phyloP scores from a whole-genome alignment of 2,888 invertebrate species.

The Iselma pallidipennis region DNA sequence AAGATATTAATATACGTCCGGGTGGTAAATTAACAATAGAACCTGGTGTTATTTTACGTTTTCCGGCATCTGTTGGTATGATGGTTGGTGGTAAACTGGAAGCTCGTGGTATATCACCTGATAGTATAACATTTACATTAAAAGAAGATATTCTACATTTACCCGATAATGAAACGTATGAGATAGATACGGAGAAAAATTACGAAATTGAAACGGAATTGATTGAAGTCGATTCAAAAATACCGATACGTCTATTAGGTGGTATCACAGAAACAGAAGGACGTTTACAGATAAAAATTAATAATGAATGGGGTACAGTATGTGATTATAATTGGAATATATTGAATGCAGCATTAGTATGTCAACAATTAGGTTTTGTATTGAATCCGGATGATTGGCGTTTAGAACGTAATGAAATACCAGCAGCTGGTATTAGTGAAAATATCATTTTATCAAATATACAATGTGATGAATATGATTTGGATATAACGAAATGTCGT shows the following conservation, averaged over 20 bases:
- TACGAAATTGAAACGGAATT: conserved; percentile 61
- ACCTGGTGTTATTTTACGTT: conserved; percentile 85
- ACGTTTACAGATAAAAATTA: conserved; percentile 79
- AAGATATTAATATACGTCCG: conserved; percentile 93
- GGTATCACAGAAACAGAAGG: conserved; percentile 85
- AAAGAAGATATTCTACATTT: conserved; percentile 74
- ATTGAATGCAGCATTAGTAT: conserved; percentile 88
- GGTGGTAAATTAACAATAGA: conserved; percentile 89
- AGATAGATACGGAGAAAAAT: conserved; percentile 58
- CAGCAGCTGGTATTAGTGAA: conserved; percentile 75
- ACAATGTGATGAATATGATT: conserved; percentile 87
- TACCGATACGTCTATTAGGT: conserved; percentile 79
- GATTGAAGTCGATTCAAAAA: conserved; percentile 64
- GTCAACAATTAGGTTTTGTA: conserved; percentile 91
- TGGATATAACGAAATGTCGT: conserved; percentile 85
- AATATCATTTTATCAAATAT: conserved; percentile 84
- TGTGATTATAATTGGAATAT: conserved; percentile 97
- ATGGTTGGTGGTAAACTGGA: conserved; percentile 93
- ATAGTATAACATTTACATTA: conserved; percentile 77
- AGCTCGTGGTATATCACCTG: conserved; percentile 77
- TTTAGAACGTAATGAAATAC: conserved; percentile 80
- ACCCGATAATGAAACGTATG: conserved; percentile 66
- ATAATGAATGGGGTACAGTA: conserved; percentile 94
- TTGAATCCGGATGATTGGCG: conserved; percentile 93
- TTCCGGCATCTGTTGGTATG: conserved; percentile 93